Evolutionary conservation across 1,140 invertebrate genomes (phyloP).

Genomic region (Megalopta genalis): DNA sequence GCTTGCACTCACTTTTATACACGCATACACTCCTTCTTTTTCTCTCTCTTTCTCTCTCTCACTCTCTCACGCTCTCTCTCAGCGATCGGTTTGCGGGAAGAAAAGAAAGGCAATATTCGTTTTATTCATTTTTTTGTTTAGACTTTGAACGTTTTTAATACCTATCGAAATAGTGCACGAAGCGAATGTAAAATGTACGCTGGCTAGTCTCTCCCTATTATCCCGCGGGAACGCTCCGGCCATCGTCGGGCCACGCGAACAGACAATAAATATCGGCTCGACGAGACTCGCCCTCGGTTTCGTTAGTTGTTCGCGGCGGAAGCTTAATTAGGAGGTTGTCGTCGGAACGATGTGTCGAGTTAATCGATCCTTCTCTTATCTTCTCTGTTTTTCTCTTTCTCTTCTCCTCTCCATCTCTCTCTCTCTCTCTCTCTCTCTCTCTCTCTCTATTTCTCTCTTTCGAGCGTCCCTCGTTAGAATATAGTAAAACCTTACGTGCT

Average conservation of each 20-base stretch:
- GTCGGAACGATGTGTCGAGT: slow-evolving; percentile 19
- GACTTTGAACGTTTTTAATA: slow-evolving; percentile 48
- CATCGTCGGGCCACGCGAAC: not conserved
- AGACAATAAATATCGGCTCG: not conserved
- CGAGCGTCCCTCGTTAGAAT: slow-evolving; percentile 16
- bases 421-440: not conserved
- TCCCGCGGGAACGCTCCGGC: not conserved
- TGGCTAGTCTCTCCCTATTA: slow-evolving; percentile 4
- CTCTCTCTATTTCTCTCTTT: not conserved
- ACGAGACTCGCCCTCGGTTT: not conserved
- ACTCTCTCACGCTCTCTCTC: not conserved
- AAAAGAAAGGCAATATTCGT: slow-evolving; percentile 17
- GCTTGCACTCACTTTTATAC: not conserved
- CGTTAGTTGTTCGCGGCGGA: not conserved
- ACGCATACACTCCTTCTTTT: not conserved
- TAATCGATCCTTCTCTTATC: not conserved
- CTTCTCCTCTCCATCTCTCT: not conserved
- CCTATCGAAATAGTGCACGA: slow-evolving; percentile 40
- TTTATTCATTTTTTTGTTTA: slow-evolving; percentile 8
- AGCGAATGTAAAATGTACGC: slow-evolving; percentile 48
- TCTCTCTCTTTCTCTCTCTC: not conserved
- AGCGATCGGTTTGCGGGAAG: not conserved
- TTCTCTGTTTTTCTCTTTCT: not conserved
- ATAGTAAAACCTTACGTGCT: slow-evolving; percentile 45
- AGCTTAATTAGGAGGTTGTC: slow-evolving; percentile 1